Conservation (phyloP, 2,888 invertebrate species). For the Bombylius major region DNA sequence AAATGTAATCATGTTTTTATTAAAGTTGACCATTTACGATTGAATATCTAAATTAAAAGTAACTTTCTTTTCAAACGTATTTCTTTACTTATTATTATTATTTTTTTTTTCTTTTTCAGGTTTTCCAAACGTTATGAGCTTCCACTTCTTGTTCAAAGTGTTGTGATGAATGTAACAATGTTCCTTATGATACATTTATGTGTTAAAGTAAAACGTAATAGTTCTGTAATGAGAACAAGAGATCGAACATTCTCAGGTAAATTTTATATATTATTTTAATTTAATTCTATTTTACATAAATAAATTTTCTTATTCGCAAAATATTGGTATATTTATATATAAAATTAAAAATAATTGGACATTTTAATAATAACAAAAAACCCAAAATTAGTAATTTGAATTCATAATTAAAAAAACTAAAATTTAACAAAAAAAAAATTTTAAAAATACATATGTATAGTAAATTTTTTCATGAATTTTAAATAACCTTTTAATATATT, state of each 20-base stretch:
- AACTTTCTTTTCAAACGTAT: too few relatives aligned
- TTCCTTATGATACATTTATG: slow-evolving; percentile 88
- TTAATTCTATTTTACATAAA: background rate
- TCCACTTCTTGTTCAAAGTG: slow-evolving; percentile 88
- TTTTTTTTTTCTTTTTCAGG: slow-evolving; percentile 45
- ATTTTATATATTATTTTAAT: slow-evolving; percentile 11
- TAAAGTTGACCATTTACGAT: too few relatives aligned
- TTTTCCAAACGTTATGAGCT: slow-evolving; percentile 96
- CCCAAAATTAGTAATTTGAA: too few relatives aligned
- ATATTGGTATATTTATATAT: background rate
- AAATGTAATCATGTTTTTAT: too few relatives aligned
- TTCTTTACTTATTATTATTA: background rate
- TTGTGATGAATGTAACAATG: slow-evolving; percentile 96
- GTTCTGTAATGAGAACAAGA: slow-evolving; percentile 58
- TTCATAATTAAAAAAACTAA: too few relatives aligned
- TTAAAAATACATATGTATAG: too few relatives aligned
- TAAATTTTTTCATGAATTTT: too few relatives aligned
- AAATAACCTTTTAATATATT: too few relatives aligned
- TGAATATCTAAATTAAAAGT: too few relatives aligned
- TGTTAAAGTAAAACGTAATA: slow-evolving; percentile 71
- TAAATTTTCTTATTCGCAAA: background rate
- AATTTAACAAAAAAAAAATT: too few relatives aligned
- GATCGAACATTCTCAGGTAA: slow-evolving; percentile 78
- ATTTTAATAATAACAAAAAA: too few relatives aligned
- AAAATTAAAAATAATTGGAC: too few relatives aligned